Base-by-base conservation (phyloP, 2,113 vertebrate genomes). In the Takifugu bimaculatus region DNA sequence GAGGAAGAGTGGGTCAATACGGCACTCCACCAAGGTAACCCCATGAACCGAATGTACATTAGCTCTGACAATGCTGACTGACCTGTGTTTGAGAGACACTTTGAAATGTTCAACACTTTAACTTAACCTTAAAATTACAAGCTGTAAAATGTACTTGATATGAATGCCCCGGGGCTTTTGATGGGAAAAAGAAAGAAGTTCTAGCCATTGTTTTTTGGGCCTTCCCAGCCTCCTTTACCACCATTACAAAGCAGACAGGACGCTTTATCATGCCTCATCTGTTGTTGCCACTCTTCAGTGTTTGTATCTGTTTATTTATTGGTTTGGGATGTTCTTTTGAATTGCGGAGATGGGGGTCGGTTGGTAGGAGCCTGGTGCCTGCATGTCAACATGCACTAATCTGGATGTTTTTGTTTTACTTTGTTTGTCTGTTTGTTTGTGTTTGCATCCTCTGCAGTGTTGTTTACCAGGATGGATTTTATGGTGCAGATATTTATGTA, bases 401-500 rank as follows among this genome's bases (percentile, higher is more conserved):
- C 88, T 91, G 91, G 91, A 91, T 94, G 89, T 80, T 67, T 75
- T 80, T 83, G 68, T 77, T 75, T 81, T 71, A 66, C 89, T 91
- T 89, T 80, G 70, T 89, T 88, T 93, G 91, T 93, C 70, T 94
- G 88, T 94, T 87, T 94, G 89, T 93, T 89, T 94, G 90, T 95
- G 90, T 94, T 91, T 94, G 91, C 88, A 86, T 92, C 89, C 79
- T 92, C 89, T 92, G 88, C 93, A 98, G 95, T 92, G 95, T 97
- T 93, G 94, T 98, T 91, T 98, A 98, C 93, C 95, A 98, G 94
- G 95, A 98, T 92, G 95, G 95, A 94, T 97, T 98, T 95, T 98
- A 97, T 93, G 94, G 95, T 94, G 94, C 95, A 94, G 95, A 98
- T 93, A 97, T 98, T 93, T 98, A 98, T 95, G 95, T 98, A 95